Evolutionary conservation across 2,113 vertebrate genomes (phyloP).

Genomic region (Actenoides hombroni): DNA sequence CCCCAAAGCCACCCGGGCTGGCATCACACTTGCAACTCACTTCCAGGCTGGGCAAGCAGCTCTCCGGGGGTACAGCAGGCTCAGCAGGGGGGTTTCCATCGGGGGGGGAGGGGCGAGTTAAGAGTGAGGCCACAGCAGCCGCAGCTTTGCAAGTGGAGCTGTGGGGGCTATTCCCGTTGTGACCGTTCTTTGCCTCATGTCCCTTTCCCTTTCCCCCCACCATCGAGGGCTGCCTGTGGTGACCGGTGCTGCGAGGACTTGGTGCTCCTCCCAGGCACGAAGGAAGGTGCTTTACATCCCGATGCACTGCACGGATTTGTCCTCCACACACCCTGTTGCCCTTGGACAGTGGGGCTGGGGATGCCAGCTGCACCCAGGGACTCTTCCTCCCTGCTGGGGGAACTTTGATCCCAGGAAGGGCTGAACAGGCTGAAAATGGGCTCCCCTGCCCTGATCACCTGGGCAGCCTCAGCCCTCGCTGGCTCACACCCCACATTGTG

Average conservation of each 20-base stretch:
- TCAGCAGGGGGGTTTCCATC: rapidly evolving
- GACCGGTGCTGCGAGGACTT: not conserved
- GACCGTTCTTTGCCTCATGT: not conserved
- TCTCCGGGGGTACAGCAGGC: not conserved
- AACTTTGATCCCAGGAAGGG: not conserved
- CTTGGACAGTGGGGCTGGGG: rapidly evolving
- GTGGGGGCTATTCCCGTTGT: not conserved
- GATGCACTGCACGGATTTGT: rapidly evolving
- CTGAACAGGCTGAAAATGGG: rapidly evolving
- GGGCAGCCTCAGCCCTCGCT: not conserved
- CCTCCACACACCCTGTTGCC: not conserved
- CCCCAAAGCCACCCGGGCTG: rapidly evolving
- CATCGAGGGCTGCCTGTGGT: rapidly evolving
- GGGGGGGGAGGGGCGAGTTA: not conserved
- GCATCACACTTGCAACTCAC: not conserved
- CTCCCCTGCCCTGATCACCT: not conserved
- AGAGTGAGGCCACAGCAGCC: not conserved
- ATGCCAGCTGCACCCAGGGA: rapidly evolving
- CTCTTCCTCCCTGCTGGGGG: not conserved
- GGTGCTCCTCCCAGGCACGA: not conserved
- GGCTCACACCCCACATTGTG: not conserved
- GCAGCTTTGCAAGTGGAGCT: not conserved
- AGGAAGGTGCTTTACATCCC: not conserved
- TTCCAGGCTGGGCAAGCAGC: not conserved
- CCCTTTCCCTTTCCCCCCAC: too few relatives aligned